Percentiles rank a stretch among this genome's conserved stretches.
phyloP scores from a whole-genome alignment of 2,797 vertebrate genomes.

The Thalassophryne amazonica region DNA sequence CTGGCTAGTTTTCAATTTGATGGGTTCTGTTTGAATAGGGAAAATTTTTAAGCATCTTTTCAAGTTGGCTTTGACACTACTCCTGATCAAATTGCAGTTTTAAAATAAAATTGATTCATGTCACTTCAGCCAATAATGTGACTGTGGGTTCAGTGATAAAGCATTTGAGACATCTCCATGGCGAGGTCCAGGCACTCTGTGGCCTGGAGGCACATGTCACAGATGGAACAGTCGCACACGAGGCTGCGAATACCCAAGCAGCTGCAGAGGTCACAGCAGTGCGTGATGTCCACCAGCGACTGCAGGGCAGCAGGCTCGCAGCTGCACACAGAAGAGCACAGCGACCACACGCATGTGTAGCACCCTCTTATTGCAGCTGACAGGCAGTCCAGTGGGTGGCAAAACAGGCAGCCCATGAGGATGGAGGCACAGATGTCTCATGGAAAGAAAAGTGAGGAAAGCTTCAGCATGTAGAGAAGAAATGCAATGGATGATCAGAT shows the following conservation, averaged over 20 bases:
- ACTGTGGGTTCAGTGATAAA: constrained; percentile 67
- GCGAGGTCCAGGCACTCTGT: constrained; percentile 80
- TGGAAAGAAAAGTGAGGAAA: neutral
- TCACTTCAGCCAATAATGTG: constrained; percentile 16
- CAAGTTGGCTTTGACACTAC: constrained; percentile 40
- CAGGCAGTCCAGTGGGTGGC: constrained; percentile 67
- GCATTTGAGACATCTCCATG: constrained; percentile 80
- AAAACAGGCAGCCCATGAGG: constrained; percentile 75
- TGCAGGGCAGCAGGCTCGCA: constrained; percentile 53
- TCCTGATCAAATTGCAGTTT: too few relatives aligned
- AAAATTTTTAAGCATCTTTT: too few relatives aligned
- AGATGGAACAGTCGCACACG: constrained; percentile 54
- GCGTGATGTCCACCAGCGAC: constrained; percentile 42
- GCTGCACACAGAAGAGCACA: constrained; percentile 64
- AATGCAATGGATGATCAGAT: neutral
- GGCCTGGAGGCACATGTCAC: constrained; percentile 69
- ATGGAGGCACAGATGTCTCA: constrained; percentile 71
- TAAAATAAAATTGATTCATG: constrained; percentile 55
- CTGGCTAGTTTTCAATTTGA: too few relatives aligned
- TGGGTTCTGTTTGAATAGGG: too few relatives aligned
- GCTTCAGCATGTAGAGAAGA: neutral
- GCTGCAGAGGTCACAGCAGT: constrained; percentile 32
- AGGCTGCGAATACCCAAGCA: constrained; percentile 26
- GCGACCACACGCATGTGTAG: constrained; percentile 37
- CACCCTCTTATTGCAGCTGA: constrained; percentile 51